Base-by-base conservation (phyloP, 2,888 invertebrate genomes). In the Drosophila kuntzei region DNA sequence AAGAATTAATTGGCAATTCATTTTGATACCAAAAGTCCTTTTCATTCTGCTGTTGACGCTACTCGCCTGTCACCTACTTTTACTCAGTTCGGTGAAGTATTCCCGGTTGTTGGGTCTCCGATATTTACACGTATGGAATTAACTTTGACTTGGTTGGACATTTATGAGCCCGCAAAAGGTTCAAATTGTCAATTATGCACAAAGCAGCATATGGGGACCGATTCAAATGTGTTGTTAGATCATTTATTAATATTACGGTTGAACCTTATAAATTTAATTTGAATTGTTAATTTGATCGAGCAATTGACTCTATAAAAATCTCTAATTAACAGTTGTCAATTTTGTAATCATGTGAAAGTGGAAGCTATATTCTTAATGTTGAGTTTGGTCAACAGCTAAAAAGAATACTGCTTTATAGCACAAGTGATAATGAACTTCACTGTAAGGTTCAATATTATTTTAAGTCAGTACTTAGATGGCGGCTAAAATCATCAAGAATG, bases 1-100 rank as follows among this genome's bases (percentile, higher is more conserved):
- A 80, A 77, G 75, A 66, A 81, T 81, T 80, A 80, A 80, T 79
- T 81, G 79, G 20, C 82, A 72, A 79, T 79, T 80, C 65, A 77
- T 81, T 75, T 70, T 71, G 63, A 75, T 63, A 65, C 14, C 44
- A 36, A 12, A 51, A 25, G 55, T 73, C 53, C 41, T 29, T 65
- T 44, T 55, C 12, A 27, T 39, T 32, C 43, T 36, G 62, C 37
- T 64, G 58, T 72, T 51, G 46, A 51, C 49, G 18, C 36, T 41
- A 37, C 44, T 68, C 36, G 16, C 20, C 22, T 32, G 29, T 34
- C 9, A 32, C 11, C 54, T 27, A 14, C 9, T 41, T 14, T 22
- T 32, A 36, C 34, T 4, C 41, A 53, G 54, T 67, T 79, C 46
- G 39, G 53, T 61, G 44, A 51, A 59, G 44, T 22, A 43, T 44